Conservation (phyloP, 2,113 vertebrate genomes). For the Phalacrocorax carbo region DNA sequence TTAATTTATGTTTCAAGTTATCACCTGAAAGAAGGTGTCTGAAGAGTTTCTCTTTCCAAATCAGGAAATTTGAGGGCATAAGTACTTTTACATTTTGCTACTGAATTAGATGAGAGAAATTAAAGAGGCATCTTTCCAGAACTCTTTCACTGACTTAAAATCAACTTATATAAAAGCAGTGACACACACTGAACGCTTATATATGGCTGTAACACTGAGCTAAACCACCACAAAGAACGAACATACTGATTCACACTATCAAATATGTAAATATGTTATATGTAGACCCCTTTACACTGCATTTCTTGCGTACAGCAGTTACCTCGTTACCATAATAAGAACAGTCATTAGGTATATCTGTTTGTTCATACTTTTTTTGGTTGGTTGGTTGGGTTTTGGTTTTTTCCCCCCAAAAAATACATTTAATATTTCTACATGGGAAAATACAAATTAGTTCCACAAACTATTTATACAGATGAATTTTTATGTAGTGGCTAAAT, state of each 20-base stretch:
- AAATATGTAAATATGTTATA: not conserved
- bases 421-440: not conserved
- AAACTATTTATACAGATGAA: not conserved
- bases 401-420: too few relatives aligned
- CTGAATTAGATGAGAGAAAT: not conserved
- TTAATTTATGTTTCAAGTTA: not conserved
- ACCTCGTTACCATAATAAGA: not conserved
- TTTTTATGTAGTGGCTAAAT: not conserved
- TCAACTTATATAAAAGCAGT: not conserved
- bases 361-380: not conserved
- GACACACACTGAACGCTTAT: fast-evolving
- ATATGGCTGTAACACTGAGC: not conserved
- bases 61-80: not conserved
- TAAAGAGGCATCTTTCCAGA: not conserved
- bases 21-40: not conserved
- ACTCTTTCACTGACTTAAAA: not conserved
- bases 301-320: not conserved
- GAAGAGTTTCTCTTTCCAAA: not conserved
- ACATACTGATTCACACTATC: not conserved
- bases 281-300: not conserved
- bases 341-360: not conserved
- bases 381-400: not conserved
- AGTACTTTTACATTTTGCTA: not conserved
- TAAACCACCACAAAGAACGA: not conserved
- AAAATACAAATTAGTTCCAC: not conserved